Evolutionary conservation across 2,888 invertebrate genomes (phyloP).

Genomic region (Thalpophila matura): DNA sequence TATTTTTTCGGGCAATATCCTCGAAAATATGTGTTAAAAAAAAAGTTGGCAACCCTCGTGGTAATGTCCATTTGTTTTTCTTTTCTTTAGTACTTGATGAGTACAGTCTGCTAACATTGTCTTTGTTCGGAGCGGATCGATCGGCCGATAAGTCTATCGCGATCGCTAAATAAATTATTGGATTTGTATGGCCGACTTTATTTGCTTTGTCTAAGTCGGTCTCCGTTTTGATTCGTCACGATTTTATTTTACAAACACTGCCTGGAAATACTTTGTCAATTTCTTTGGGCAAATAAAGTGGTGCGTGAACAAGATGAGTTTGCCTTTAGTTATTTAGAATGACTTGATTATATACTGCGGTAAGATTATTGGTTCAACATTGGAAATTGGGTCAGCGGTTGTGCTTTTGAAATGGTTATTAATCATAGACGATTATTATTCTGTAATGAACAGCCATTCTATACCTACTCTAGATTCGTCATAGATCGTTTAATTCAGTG

Average conservation of each 20-base stretch:
- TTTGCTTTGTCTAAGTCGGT: conserved; percentile 44
- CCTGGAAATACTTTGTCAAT: conserved; percentile 18
- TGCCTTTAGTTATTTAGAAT: not conserved
- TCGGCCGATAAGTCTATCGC: conserved; percentile 47
- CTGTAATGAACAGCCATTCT: no score
- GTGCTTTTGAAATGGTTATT: no score
- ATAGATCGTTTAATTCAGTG: no score
- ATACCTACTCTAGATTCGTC: no score
- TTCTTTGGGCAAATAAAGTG: conserved; percentile 9
- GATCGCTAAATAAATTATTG: conserved; percentile 55
- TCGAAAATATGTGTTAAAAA: no score
- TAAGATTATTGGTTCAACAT: not conserved
- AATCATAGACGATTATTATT: no score
- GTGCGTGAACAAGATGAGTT: not conserved
- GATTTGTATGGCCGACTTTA: conserved; percentile 47
- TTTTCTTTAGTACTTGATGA: conserved; percentile 5
- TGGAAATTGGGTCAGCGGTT: not conserved
- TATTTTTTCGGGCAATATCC: no score
- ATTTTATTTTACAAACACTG: conserved; percentile 41
- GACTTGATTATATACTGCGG: not conserved
- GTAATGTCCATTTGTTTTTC: conserved; percentile 33
- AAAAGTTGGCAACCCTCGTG: no score
- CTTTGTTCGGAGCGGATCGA: conserved; percentile 41
- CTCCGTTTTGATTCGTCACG: conserved; percentile 43
- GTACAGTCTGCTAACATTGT: conserved; percentile 30